Percentiles rank a stretch among this genome's conserved stretches.
phyloP scores from a whole-genome alignment of 2,888 invertebrate genomes.

The Zaprionus bogoriensis region DNA sequence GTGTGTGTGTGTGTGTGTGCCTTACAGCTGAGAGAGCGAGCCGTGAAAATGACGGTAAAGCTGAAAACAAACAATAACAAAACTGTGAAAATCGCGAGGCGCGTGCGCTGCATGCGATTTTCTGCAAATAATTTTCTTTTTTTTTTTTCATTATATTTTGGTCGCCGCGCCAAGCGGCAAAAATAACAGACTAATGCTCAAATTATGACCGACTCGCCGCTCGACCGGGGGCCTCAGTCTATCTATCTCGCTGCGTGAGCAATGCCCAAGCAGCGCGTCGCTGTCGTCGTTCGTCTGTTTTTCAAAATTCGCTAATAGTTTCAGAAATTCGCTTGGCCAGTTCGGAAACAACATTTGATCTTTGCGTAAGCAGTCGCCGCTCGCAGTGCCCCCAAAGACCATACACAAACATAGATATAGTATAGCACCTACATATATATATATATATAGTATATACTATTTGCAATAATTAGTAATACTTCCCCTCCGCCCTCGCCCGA shows the following conservation, averaged over 20 bases:
- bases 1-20: too few species aligned
- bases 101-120: conserved; percentile 44
- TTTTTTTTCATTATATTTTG: conserved; percentile 54
- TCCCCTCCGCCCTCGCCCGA: too few species aligned
- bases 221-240: conserved; percentile 22
- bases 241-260: conserved; percentile 17
- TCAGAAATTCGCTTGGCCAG: conserved; percentile 80
- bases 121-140: conserved; percentile 63
- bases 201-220: conserved; percentile 51
- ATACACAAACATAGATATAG: background rate
- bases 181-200: conserved; percentile 63
- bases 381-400: conserved; percentile 2
- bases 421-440: background rate
- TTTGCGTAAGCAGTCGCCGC: conserved; percentile 73
- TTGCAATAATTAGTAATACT: conserved; percentile 17
- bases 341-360: conserved; percentile 80
- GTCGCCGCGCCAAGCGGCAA: conserved; percentile 50
- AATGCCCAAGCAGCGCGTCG: conserved; percentile 9
- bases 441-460: background rate
- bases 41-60: conserved; percentile 35
- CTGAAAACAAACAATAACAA: conserved; percentile 52
- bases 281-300: conserved; percentile 39
- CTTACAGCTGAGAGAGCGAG: conserved; percentile 26
- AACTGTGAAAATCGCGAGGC: conserved; percentile 18
- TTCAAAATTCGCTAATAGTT: conserved; percentile 80